Evolutionary conservation across 2,888 invertebrate genomes (phyloP), one percentile per base, ranked within the genome.

Genomic region (Atethmia centrago): DNA sequence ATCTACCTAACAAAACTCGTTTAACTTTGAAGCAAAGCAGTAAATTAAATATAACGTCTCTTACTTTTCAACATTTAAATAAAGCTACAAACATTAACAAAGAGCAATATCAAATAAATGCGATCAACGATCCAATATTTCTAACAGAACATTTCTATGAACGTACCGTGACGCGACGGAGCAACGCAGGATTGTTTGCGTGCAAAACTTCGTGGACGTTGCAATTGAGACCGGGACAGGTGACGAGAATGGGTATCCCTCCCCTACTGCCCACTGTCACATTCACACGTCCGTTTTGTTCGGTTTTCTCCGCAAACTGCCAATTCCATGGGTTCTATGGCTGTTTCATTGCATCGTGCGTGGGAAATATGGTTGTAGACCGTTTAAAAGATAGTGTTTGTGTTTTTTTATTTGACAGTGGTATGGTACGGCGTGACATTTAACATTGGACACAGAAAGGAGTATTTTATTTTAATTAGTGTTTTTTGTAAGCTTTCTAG

Each of bases 161-260:
- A 66, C 77, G 71, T 51, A 47, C 31, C 25, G n/a, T 53, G 36
- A n/a, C 31, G 62, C 62, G 49, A 51, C 67, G 49, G 63, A 75
- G 77, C 51, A 28, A 78, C 84, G 79, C 81, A 70, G 68, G 65
- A 80, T 79, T 85, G 85, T 88, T 86, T 85, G 83, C 87, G 86
- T 83, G 85, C 82, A 77, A 86, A 85, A 88, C 88, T 88, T 87
- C 85, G 82, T 86, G 86, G 85, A 87, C 88, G 87, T 85, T 89
- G 89, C 92, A 90, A 89, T 89, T 88, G 83, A 79, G 76, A 83
- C 75, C 76, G 83, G 88, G 92, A 90, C 91, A 92, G 89, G 88
- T 92, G 92, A 91, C 88, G 87, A 82, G 85, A 90, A 89, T 90
- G 85, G 87, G 63, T 76, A 85, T 79, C 81, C 74, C 70, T 79